Conservation (phyloP, 2,113 vertebrate genomes). For the Stegostoma tigrinum region DNA sequence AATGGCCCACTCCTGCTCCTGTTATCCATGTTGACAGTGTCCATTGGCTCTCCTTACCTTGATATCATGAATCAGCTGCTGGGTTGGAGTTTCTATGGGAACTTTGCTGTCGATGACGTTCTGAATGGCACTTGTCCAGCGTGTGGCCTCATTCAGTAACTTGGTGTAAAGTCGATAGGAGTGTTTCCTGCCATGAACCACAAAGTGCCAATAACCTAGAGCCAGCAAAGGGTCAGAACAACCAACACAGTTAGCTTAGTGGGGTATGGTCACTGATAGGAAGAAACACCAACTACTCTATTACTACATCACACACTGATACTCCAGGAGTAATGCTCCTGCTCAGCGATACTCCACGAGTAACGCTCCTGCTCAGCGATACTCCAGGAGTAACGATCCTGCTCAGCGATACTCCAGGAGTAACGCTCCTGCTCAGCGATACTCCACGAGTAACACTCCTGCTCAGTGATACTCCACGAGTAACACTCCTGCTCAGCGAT, state of each 20-base stretch:
- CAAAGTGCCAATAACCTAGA: constrained; percentile 83
- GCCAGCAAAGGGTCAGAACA: background rate
- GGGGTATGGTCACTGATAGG: background rate
- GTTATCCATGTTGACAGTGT: no score
- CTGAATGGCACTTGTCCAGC: constrained; percentile 80
- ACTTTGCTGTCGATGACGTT: constrained; percentile 83
- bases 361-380: no score
- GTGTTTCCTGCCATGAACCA: constrained; percentile 78
- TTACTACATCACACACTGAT: background rate
- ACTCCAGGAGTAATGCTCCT: background rate
- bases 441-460: background rate
- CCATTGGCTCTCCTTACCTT: constrained; percentile 57
- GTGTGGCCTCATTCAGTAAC: constrained; percentile 79
- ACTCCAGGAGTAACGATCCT: background rate
- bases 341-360: no score
- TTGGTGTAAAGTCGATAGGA: constrained; percentile 80
- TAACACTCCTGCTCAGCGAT: background rate
- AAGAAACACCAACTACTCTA: background rate
- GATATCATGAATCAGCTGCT: constrained; percentile 85
- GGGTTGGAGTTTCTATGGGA: constrained; percentile 84
- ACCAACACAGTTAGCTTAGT: background rate
- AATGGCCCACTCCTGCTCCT: no score
- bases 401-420: background rate
- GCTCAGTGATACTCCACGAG: background rate
- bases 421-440: background rate